Evolutionary conservation across 2,888 invertebrate species (phyloP).

Genomic region (Ophion costatus): DNA sequence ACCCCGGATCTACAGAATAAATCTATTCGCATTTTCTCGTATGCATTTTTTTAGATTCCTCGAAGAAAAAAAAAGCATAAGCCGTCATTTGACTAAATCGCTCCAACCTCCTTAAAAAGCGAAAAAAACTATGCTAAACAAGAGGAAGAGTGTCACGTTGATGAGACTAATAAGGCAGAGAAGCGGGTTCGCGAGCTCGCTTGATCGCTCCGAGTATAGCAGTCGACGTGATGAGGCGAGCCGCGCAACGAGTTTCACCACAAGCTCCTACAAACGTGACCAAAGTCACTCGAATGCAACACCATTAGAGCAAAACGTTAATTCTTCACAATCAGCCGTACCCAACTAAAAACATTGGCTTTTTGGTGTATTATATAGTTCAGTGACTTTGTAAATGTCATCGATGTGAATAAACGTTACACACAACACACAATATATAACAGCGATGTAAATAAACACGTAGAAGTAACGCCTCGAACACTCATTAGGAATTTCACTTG

Average conservation of each 20-base stretch:
- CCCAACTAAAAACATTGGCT: background rate
- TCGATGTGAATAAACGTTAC: too few species aligned
- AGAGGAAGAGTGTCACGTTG: slow-evolving; percentile 56
- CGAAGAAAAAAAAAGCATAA: too few species aligned
- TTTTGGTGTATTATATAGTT: too few species aligned
- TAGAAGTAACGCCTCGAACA: too few species aligned
- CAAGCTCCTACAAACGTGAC: slow-evolving; percentile 20
- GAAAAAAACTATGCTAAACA: slow-evolving; percentile 51
- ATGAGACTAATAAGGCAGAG: slow-evolving; percentile 29
- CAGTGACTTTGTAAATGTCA: too few species aligned
- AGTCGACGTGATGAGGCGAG: slow-evolving; percentile 40
- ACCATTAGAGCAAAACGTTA: background rate
- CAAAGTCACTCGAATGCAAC: background rate
- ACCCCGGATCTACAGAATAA: too few species aligned
- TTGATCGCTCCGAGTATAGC: background rate
- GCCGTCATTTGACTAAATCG: too few species aligned
- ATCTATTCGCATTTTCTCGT: too few species aligned
- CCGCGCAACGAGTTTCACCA: slow-evolving; percentile 57
- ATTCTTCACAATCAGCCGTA: background rate
- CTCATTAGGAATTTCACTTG: too few species aligned
- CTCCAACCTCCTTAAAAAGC: background rate
- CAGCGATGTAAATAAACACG: too few species aligned
- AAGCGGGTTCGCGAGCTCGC: slow-evolving; percentile 9
- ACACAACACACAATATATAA: too few species aligned
- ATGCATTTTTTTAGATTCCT: too few species aligned